Conservation (phyloP, 2,888 invertebrate species). For the Chrysina gloriosa region DNA sequence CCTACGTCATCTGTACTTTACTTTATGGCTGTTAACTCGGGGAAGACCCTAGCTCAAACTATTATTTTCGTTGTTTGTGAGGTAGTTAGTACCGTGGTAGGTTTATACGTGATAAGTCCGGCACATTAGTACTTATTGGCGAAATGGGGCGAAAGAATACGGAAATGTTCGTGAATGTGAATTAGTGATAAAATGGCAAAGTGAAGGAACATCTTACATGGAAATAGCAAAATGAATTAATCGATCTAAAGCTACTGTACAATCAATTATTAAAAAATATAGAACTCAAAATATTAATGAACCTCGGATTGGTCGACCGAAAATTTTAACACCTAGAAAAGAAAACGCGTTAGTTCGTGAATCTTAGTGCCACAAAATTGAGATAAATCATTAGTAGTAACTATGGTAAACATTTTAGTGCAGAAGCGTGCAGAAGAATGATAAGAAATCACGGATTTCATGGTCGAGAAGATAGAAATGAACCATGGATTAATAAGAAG, state of each 20-base stretch:
- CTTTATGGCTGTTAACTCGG: neutral
- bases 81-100: neutral
- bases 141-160: conserved; percentile 1
- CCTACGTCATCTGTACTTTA: no score
- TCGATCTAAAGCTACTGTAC: neutral
- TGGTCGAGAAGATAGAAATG: conserved; percentile 3
- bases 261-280: conserved; percentile 13
- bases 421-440: neutral
- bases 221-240: neutral
- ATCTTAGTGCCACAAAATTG: neutral
- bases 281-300: conserved; percentile 16
- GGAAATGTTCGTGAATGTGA: neutral
- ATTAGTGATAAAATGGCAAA: conserved; percentile 3
- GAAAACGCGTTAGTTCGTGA: neutral
- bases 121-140: neutral
- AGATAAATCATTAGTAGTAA: conserved; percentile 4
- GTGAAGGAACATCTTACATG: neutral
- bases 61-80: neutral
- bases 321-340: neutral
- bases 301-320: neutral
- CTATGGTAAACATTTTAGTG: conserved; percentile 2
- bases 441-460: neutral
- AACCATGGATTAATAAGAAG: neutral
- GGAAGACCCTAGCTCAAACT: conserved; percentile 4
- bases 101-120: conserved; percentile 3